phyloP scores from a whole-genome alignment of 2,797 vertebrate species.

The Meriones psammophilus region DNA sequence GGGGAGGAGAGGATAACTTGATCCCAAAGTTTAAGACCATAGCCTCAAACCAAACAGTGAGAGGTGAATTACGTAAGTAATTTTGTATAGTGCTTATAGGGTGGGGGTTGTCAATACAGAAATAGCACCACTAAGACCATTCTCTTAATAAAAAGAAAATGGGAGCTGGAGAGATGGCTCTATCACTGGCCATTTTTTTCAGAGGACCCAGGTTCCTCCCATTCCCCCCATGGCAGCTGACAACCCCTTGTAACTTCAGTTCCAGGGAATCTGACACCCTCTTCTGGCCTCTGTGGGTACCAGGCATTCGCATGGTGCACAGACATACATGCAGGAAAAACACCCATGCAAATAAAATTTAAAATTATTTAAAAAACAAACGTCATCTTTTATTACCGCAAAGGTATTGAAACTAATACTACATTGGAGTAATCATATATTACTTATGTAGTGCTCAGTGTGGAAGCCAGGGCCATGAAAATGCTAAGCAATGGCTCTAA shows the following conservation, averaged over 20 bases:
- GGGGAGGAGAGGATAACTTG: not conserved
- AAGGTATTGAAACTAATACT: not conserved
- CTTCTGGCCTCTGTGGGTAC: not conserved
- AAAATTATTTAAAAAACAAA: not conserved
- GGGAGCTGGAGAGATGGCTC: not conserved
- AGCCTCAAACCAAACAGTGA: not conserved
- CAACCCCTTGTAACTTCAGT: not conserved
- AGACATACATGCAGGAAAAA: not conserved
- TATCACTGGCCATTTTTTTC: not conserved
- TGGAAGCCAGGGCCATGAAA: not conserved
- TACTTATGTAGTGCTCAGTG: not conserved
- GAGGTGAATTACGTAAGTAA: not conserved
- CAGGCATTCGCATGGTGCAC: not conserved
- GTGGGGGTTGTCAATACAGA: not conserved
- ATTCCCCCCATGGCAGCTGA: not conserved
- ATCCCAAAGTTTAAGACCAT: not conserved
- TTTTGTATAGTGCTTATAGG: not conserved
- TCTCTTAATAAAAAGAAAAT: not conserved
- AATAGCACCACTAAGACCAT: not conserved
- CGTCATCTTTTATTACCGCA: not conserved
- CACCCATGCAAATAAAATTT: not conserved
- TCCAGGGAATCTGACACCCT: not conserved
- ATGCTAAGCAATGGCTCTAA: not conserved
- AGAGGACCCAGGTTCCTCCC: not conserved
- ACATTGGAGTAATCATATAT: not conserved